Conservation (phyloP, 1,140 invertebrate species). For the Drosophila nebulosa region DNA sequence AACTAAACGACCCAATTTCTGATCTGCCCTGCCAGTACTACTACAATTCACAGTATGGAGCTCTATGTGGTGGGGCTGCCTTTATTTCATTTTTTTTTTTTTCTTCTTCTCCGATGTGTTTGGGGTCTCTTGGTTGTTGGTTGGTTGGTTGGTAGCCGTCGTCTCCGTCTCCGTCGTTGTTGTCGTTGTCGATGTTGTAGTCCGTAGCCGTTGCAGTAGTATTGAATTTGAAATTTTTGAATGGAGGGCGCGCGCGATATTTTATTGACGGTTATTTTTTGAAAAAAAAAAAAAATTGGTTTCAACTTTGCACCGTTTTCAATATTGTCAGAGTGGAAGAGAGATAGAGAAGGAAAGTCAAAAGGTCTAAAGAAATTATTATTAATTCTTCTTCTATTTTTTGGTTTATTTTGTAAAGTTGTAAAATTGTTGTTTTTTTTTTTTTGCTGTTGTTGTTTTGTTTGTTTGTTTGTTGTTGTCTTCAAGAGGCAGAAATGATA, state of each 20-base stretch:
- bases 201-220: conserved; percentile 3
- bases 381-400: neutral
- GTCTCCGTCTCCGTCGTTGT: conserved; percentile 15
- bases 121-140: conserved; percentile 16
- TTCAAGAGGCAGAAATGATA: conserved; percentile 2
- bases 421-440: conserved; percentile 17
- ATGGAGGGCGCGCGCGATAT: conserved; percentile 92
- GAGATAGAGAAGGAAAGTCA: neutral
- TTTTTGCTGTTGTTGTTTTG: neutral
- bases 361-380: neutral
- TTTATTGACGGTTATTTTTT: conserved; percentile 88
- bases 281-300: conserved; percentile 19
- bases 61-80: conserved; percentile 3
- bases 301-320: neutral
- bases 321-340: too few species aligned
- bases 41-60: conserved; percentile 2
- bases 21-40: conserved; percentile 35
- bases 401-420: conserved; percentile 28
- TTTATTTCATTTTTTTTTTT: neutral
- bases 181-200: conserved; percentile 18
- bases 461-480: neutral
- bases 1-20: conserved; percentile 68
- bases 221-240: conserved; percentile 88
- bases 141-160: conserved; percentile 83
- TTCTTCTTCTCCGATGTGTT: conserved; percentile 10